Evolutionary conservation across 1,140 invertebrate genomes (phyloP).

Genomic region (Drosophila subobscura): DNA sequence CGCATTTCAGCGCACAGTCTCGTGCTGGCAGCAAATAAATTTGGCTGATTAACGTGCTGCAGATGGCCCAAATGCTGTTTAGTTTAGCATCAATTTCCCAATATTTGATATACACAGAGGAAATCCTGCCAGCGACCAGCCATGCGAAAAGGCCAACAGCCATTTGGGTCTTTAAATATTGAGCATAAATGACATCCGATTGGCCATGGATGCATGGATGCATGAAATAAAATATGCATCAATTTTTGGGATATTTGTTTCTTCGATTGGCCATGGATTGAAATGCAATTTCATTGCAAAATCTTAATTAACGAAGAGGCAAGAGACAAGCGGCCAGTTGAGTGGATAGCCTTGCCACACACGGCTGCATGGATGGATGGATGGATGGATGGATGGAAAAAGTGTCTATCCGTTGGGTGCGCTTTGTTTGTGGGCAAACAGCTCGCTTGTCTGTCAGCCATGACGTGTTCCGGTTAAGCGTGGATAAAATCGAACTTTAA

Average conservation of each 20-base stretch:
- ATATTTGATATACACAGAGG: slow-evolving; percentile 2
- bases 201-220: slow-evolving; percentile 47
- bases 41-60: slow-evolving; percentile 58
- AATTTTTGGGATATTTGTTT: neutral
- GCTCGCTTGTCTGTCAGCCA: neutral
- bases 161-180: slow-evolving; percentile 23
- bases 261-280: slow-evolving; percentile 11
- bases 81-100: slow-evolving; percentile 8
- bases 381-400: no score
- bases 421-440: neutral
- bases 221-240: slow-evolving; percentile 38
- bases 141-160: slow-evolving; percentile 18
- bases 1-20: slow-evolving; percentile 27
- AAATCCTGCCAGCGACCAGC: slow-evolving; percentile 16
- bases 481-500: slow-evolving; percentile 35
- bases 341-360: no score
- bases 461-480: neutral
- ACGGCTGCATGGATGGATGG: no score
- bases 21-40: slow-evolving; percentile 57
- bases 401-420: no score
- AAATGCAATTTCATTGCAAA: slow-evolving; percentile 6
- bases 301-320: no score
- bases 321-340: no score
- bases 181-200: slow-evolving; percentile 31
- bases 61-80: slow-evolving; percentile 24